Conservation (phyloP, 2,113 vertebrate genomes). For the Fulica atra region DNA sequence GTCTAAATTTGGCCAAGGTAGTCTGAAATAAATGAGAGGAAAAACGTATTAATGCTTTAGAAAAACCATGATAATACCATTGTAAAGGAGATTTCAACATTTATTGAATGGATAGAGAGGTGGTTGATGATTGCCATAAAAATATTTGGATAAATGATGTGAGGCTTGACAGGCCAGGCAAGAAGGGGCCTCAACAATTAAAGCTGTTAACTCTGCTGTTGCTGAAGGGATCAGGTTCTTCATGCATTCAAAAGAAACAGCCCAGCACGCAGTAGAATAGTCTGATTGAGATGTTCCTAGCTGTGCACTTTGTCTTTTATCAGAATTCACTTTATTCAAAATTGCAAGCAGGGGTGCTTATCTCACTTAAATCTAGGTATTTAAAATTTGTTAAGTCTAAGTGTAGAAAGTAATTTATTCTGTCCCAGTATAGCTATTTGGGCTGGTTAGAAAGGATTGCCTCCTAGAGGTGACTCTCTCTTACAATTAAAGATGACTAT, state of each 20-base stretch:
- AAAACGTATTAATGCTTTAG: neutral
- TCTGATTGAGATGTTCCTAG: neutral
- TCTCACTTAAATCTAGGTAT: neutral
- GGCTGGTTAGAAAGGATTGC: neutral
- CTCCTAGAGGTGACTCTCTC: neutral
- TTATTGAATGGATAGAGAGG: neutral
- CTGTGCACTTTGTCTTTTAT: neutral
- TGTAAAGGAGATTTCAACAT: neutral
- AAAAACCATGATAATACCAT: neutral
- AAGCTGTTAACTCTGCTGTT: neutral
- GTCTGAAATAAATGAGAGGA: neutral
- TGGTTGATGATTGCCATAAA: neutral
- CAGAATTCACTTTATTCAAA: neutral
- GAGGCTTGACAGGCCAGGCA: neutral
- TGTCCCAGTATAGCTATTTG: neutral
- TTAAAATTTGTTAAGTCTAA: neutral
- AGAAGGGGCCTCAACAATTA: neutral
- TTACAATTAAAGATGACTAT: neutral
- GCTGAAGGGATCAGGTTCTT: neutral
- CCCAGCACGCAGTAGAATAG: neutral
- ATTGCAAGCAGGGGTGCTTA: neutral
- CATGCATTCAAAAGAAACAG: neutral
- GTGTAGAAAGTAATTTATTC: neutral
- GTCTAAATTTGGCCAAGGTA: neutral
- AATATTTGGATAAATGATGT: neutral